Evolutionary conservation across 2,888 invertebrate species (phyloP).

Genomic region (Drosophila percnosoma): DNA sequence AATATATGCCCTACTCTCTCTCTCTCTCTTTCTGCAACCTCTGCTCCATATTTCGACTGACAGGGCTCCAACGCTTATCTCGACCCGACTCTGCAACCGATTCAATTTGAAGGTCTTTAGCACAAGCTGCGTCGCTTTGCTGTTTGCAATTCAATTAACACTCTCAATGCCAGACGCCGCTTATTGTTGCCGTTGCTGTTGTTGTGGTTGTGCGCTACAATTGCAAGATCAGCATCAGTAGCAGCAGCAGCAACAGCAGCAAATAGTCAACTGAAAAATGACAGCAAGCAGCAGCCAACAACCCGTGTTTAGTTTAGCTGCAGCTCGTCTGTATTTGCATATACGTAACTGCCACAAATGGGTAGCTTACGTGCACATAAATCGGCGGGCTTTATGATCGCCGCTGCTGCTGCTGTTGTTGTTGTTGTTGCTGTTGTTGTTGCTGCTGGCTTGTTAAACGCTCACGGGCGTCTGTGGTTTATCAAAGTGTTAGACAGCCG

Average conservation of each 20-base stretch:
- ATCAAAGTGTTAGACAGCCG: conserved; percentile 64
- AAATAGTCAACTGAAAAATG: conserved; percentile 24
- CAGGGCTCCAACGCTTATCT: conserved; percentile 7
- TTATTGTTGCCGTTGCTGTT: conserved; percentile 13
- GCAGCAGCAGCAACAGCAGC: neutral
- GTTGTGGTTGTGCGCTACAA: conserved; percentile 46
- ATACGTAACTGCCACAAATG: conserved; percentile 34
- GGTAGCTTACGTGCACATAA: conserved; percentile 25
- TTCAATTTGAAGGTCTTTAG: conserved; percentile 17
- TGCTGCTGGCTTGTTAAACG: conserved; percentile 1
- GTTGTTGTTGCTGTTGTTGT: neutral
- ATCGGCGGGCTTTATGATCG: conserved; percentile 39
- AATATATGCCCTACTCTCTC: neutral
- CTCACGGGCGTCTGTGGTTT: conserved; percentile 57
- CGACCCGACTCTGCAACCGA: conserved; percentile 34
- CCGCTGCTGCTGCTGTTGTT: neutral
- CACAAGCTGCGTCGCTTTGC: conserved; percentile 20
- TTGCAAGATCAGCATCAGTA: conserved; percentile 70
- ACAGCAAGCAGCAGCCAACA: conserved; percentile 38
- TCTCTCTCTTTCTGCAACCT: neutral
- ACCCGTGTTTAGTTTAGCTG: conserved; percentile 48
- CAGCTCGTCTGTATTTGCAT: conserved; percentile 24
- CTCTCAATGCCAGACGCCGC: conserved; percentile 63
- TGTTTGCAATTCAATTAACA: conserved; percentile 81
- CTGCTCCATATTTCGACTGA: neutral